Evolutionary conservation across 2,113 vertebrate species (phyloP).

Genomic region (Cyphomyrus discorhynchus): DNA sequence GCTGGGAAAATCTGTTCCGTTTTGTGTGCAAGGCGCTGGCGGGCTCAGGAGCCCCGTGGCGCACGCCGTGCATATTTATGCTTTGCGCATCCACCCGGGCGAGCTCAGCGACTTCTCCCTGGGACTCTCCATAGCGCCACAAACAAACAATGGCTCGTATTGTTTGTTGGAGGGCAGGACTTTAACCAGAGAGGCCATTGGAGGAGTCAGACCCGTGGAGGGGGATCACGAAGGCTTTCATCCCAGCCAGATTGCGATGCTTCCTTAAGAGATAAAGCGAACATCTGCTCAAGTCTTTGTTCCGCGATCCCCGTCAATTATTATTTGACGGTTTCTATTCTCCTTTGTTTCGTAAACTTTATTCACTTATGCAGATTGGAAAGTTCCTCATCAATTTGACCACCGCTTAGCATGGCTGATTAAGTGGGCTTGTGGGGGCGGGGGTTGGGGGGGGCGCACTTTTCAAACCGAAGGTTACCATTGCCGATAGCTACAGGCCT

Average conservation of each 20-base stretch:
- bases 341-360: conserved; percentile 29
- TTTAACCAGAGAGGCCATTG: conserved; percentile 6
- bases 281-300: conserved; percentile 54
- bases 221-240: conserved; percentile 42
- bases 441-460: background rate
- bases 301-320: conserved; percentile 20
- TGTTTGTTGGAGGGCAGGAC: conserved; percentile 18
- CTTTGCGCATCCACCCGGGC: background rate
- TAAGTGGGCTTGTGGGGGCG: background rate
- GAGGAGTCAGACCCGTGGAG: conserved; percentile 20
- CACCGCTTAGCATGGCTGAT: conserved; percentile 40
- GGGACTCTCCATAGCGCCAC: background rate
- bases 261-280: conserved; percentile 40
- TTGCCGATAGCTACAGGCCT: background rate
- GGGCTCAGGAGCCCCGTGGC: background rate
- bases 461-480: background rate
- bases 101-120: background rate
- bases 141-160: background rate
- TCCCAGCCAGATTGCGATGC: conserved; percentile 42
- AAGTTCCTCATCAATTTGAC: conserved; percentile 24
- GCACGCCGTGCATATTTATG: background rate
- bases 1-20: background rate
- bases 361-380: conserved; percentile 27
- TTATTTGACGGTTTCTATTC: conserved; percentile 18
- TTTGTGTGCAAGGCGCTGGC: background rate